Base-by-base conservation (phyloP, 1,140 invertebrate species). In the Listronotus bonariensis region DNA sequence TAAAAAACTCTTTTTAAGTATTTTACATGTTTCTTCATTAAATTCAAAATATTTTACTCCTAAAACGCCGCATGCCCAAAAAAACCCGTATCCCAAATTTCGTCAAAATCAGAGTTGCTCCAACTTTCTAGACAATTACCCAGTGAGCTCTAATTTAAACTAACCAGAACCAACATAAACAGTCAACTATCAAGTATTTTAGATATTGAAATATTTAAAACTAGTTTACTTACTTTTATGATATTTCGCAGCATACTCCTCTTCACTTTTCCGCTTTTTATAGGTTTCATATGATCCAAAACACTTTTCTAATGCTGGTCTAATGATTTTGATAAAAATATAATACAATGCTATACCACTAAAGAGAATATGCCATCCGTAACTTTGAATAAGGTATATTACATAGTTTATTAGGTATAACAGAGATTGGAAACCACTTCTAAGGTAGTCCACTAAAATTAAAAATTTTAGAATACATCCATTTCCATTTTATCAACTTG, bases 141-240 rank as follows among this genome's bases (percentile, higher is more conserved):
- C n/a, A n/a, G n/a, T n/a, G n/a, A n/a, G n/a, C n/a, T n/a, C n/a
- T n/a, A n/a, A n/a, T n/a, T n/a, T n/a, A n/a, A n/a, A n/a, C n/a
- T n/a, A n/a, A n/a, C n/a, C n/a, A n/a, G n/a, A n/a, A n/a, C n/a
- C n/a, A n/a, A n/a, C n/a, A n/a, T n/a, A n/a, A n/a, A n/a, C n/a
- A n/a, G n/a, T n/a, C n/a, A n/a, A n/a, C n/a, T n/a, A n/a, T n/a
- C n/a, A n/a, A n/a, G n/a, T n/a, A n/a, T n/a, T n/a, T n/a, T n/a
- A n/a, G n/a, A n/a, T n/a, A n/a, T n/a, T n/a, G n/a, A n/a, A n/a
- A n/a, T n/a, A n/a, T n/a, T n/a, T n/a, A n/a, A n/a, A n/a, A n/a
- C n/a, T n/a, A n/a, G n/a, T n/a, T n/a, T n/a, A n/a, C 60, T 70
- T 72, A 82, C 81, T 76, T 74, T 82, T 82, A 36, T 80, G 77